Base-by-base conservation (phyloP, 2,888 invertebrate species). In the Antitype chi region DNA sequence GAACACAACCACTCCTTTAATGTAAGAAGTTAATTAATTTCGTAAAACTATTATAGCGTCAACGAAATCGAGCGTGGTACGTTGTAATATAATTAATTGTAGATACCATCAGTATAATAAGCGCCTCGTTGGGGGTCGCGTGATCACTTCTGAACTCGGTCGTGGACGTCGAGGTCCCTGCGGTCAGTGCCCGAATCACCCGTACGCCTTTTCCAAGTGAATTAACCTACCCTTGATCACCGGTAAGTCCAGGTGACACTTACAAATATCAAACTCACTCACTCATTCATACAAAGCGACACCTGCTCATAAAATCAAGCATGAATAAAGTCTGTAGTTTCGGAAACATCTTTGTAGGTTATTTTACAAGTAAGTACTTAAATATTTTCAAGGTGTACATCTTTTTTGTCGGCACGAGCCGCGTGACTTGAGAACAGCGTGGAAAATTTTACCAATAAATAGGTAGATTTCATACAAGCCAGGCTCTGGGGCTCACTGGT, bases 21-120 rank as follows among this genome's bases (percentile, higher is more conserved):
- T 32, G n/a, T 20, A n/a, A 49, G 4, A 63, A 70, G n/a, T 25
- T 49, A 59, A 38, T 57, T 70, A 32, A 38, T 43, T 74, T n/a
- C 8, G 25, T 43, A 23, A 71, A 52, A 28, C 11, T 23, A 57
- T 13, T 17, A 60, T 9, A 62, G 20, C n/a, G n/a, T 43, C 43
- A 28, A 20, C 9, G 15, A 52, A 43, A 52, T 38, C 25, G 49
- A 59, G 25, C 38, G 28, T 60, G 4, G 23, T 52, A 59, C 25
- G 23, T 32, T 32, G 32, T 32, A 32, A 32, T 32, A 25, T 68
- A 20, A 20, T 7, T 25, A 13, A 20, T 20, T 17, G 11, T 47
- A 13, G 43, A 43, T 25, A 20, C 17, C 17, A 20, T 69, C 43
- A 15, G 53, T 47, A 28, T 72, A 59, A 25, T 59, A 25, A 62